Conservation (phyloP, 2,888 invertebrate species). For the Capitulum mitella region DNA sequence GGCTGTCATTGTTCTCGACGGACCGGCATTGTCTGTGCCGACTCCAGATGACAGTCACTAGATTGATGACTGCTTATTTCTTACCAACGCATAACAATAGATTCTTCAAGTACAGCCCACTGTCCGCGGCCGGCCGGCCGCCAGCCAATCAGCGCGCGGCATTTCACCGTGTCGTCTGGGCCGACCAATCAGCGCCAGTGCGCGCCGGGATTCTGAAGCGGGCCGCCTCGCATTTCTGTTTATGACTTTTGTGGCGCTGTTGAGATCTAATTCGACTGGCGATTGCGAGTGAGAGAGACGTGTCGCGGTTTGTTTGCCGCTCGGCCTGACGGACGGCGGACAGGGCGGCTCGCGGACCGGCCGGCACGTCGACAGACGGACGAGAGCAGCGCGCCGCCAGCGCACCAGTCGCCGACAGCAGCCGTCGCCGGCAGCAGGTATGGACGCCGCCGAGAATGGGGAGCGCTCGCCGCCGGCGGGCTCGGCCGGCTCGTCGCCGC, state of each 20-base stretch:
- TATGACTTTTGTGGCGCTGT: constrained; percentile 23
- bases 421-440: constrained; percentile 5
- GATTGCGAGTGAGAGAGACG: constrained; percentile 22
- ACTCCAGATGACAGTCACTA: constrained; percentile 11
- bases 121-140: constrained; percentile 20
- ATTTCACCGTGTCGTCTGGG: background rate
- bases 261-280: constrained; percentile 19
- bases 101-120: constrained; percentile 11
- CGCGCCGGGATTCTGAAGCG: constrained; percentile 6
- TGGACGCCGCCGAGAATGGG: background rate
- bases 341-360: background rate
- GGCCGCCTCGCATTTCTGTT: constrained; percentile 24
- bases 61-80: constrained; percentile 24
- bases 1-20: constrained; percentile 11
- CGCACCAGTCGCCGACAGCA: background rate
- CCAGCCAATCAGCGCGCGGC: constrained; percentile 4
- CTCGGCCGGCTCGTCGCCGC: constrained; percentile 7
- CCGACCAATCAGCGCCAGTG: constrained; percentile 18
- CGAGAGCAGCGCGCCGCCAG: background rate
- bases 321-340: background rate
- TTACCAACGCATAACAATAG: constrained; percentile 24
- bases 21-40: constrained; percentile 2
- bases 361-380: background rate
- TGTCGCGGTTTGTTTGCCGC: background rate
- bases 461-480: constrained; percentile 12